phyloP scores from a whole-genome alignment of 2,113 vertebrate genomes.

The Hassar affinis region DNA sequence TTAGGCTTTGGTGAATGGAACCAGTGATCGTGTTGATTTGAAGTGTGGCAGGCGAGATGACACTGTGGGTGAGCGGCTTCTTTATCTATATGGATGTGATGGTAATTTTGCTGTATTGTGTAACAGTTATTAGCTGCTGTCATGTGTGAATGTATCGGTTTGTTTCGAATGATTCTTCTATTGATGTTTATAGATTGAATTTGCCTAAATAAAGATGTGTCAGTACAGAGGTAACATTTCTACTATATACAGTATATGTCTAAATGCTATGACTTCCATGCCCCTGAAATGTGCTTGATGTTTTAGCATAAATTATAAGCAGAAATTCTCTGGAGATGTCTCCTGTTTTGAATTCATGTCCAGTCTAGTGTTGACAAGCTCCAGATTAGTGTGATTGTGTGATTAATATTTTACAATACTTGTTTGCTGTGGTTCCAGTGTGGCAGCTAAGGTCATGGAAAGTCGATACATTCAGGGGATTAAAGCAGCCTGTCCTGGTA shows the following conservation, averaged over 20 bases:
- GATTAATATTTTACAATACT: conserved; percentile 74
- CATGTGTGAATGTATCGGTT: background rate
- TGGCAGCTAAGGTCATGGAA: conserved; percentile 63
- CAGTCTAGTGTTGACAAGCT: conserved; percentile 65
- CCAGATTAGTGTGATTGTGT: conserved; percentile 68
- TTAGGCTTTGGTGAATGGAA: background rate
- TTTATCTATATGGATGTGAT: no score
- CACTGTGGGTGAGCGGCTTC: background rate
- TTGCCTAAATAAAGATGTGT: background rate
- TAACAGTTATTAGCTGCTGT: background rate
- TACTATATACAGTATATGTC: background rate
- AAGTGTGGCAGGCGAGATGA: background rate
- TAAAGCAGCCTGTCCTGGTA: conserved; percentile 5
- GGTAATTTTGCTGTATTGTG: background rate
- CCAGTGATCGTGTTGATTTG: background rate
- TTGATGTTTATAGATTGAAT: background rate
- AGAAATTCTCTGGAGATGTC: background rate
- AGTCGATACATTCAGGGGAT: conserved; percentile 58
- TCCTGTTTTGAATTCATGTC: conserved; percentile 39
- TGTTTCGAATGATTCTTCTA: background rate
- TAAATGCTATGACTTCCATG: background rate
- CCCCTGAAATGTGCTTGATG: conserved; percentile 58
- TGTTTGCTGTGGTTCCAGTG: conserved; percentile 62
- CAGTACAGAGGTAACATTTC: background rate
- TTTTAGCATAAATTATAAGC: background rate